These are phyloP conservation scores for Drosophila paulistorum DNA, from an alignment of 1,140 invertebrate genomes.

Conservation along the genomic window DNA sequence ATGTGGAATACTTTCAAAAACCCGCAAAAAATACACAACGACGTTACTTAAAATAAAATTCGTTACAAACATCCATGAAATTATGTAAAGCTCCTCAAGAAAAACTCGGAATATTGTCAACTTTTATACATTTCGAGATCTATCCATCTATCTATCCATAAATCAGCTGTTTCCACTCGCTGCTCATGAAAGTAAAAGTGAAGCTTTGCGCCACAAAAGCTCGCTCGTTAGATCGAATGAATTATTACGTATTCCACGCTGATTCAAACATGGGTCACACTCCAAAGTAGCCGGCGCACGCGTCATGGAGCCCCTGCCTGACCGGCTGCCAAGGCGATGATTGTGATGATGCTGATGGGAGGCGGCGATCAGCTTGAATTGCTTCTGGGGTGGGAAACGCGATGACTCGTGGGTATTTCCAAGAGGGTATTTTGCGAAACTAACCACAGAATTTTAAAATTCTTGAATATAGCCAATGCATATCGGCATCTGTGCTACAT, in stretches of 20 bases:
- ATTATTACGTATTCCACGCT: conserved; percentile 29
- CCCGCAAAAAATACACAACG: background rate
- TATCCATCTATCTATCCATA: background rate
- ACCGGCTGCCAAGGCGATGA: conserved; percentile 3
- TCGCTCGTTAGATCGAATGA: conserved; percentile 9
- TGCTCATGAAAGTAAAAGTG: conserved; percentile 64
- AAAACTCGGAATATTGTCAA: background rate
- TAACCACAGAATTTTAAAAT: conserved; percentile 39
- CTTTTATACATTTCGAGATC: background rate
- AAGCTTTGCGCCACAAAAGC: conserved; percentile 35
- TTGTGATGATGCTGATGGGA: too few species aligned
- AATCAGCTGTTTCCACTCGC: conserved; percentile 17
- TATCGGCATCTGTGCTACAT: conserved; percentile 26
- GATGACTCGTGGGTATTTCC: conserved; percentile 62
- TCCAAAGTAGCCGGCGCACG: conserved; percentile 50
- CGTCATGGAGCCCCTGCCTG: conserved; percentile 52
- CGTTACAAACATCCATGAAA: background rate
- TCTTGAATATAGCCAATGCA: conserved; percentile 19
- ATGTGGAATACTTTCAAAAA: conserved; percentile 14
- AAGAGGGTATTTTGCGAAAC: conserved; percentile 15
- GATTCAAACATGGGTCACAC: conserved; percentile 32
- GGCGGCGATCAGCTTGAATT: conserved; percentile 11
- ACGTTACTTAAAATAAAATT: background rate
- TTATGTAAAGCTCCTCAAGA: background rate
- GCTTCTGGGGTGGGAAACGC: conserved; percentile 53